These are phyloP conservation scores for Phalanger gymnotis DNA, from an alignment of 2,797 vertebrate genomes.

Conservation along the genomic window DNA sequence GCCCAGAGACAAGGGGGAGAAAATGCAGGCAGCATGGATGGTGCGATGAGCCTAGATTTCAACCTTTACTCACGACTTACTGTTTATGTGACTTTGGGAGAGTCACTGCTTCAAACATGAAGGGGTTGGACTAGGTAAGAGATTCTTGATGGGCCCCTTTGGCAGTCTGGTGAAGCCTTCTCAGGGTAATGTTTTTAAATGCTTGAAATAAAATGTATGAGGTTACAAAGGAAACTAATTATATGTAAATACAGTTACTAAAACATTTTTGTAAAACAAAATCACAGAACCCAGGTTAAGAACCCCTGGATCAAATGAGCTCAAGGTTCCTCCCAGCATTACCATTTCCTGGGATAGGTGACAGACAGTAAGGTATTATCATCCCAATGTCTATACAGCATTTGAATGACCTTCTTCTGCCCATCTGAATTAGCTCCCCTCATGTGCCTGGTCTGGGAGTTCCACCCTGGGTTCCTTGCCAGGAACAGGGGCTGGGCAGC, in stretches of 20 bases:
- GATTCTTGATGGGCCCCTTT: neutral
- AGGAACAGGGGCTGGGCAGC: neutral
- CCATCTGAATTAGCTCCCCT: neutral
- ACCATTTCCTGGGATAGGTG: neutral
- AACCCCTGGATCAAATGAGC: neutral
- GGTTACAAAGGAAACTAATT: neutral
- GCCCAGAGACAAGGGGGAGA: neutral
- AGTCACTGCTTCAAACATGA: neutral
- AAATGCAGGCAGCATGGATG: neutral
- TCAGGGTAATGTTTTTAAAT: neutral
- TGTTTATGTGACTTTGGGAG: neutral
- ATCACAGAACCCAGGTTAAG: neutral
- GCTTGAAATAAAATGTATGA: neutral
- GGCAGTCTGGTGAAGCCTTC: neutral
- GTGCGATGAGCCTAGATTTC: neutral
- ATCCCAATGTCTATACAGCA: neutral
- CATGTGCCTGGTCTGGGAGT: neutral
- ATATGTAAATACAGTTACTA: neutral
- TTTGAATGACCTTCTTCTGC: neutral
- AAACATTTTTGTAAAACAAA: neutral
- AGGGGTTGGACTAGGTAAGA: neutral
- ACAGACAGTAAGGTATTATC: neutral
- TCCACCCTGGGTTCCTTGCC: neutral
- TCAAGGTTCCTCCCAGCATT: neutral
- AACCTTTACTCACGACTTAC: neutral